These are phyloP conservation scores for Morone saxatilis DNA, from an alignment of 2,113 vertebrate genomes.

Conservation along the genomic window DNA sequence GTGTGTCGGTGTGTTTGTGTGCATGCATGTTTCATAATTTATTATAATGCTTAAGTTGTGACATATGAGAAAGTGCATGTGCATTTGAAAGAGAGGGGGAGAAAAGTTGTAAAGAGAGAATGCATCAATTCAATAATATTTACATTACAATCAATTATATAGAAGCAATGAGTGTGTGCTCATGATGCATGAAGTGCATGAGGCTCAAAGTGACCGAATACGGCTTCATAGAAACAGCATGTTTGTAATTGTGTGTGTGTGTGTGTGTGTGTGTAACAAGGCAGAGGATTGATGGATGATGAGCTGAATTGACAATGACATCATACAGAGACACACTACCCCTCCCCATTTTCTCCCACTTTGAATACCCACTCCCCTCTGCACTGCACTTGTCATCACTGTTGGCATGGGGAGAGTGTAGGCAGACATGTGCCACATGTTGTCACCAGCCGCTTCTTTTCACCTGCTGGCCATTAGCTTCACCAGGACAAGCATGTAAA, in stretches of 20 bases:
- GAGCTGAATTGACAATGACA: constrained; percentile 64
- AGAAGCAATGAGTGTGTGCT: background rate
- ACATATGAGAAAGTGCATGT: constrained; percentile 32
- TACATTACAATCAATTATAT: constrained; percentile 32
- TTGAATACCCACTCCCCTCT: constrained; percentile 3
- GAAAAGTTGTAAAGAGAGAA: constrained; percentile 8
- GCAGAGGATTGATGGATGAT: constrained; percentile 70
- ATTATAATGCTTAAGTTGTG: constrained; percentile 55
- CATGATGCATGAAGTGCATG: constrained; percentile 16
- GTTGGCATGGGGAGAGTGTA: background rate
- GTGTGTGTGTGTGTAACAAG: constrained; percentile 27
- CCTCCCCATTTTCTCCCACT: constrained; percentile 9
- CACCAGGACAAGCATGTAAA: background rate
- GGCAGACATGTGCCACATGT: background rate
- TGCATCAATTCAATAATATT: constrained; percentile 33
- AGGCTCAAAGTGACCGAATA: constrained; percentile 23
- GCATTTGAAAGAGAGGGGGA: constrained; percentile 21
- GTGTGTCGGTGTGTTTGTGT: constrained; percentile 25
- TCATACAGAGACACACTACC: constrained; percentile 36
- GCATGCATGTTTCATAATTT: constrained; percentile 49
- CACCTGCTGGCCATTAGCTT: constrained; percentile 15
- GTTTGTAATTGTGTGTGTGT: constrained; percentile 25
- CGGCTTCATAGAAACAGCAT: constrained; percentile 5
- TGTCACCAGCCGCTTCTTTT: background rate
- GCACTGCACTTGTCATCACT: constrained; percentile 1